Conservation (phyloP, 1,140 invertebrate genomes). For the Drosophila punjabiensis region DNA sequence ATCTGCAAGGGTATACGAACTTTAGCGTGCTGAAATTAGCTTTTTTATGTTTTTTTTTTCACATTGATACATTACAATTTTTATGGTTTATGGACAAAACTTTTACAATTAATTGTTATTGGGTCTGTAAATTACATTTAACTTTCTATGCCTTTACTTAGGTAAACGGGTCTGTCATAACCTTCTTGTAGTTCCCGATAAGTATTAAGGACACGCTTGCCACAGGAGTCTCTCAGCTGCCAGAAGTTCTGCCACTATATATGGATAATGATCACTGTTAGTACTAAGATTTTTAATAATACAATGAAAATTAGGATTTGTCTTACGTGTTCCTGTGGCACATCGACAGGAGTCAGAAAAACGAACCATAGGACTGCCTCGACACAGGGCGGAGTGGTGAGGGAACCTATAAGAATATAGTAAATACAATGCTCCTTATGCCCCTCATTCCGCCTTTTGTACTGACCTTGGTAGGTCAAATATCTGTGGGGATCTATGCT, state of each 20-base stretch:
- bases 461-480: constrained; percentile 47
- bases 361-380: constrained; percentile 97
- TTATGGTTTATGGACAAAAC: neutral
- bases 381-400: constrained; percentile 95
- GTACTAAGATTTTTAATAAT: neutral
- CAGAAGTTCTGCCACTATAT: constrained; percentile 88
- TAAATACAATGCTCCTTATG: no score
- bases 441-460: no score
- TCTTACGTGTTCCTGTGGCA: constrained; percentile 82
- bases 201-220: constrained; percentile 86
- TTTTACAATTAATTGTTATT: no score
- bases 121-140: neutral
- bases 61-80: neutral
- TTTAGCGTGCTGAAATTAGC: no score
- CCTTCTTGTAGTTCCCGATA: constrained; percentile 78
- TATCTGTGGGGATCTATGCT: constrained; percentile 41
- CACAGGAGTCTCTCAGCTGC: constrained; percentile 86
- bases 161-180: constrained; percentile 37
- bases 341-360: constrained; percentile 90
- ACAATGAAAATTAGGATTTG: neutral
- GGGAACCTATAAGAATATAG: constrained; percentile 87
- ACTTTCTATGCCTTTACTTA: neutral
- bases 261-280: neutral
- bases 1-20: no score
- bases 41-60: neutral